Percentiles rank a stretch among this genome's conserved stretches.
These are phyloP conservation scores for Harpagus bidentatus DNA, from an alignment of 2,113 vertebrate species.

Conservation along the genomic window DNA sequence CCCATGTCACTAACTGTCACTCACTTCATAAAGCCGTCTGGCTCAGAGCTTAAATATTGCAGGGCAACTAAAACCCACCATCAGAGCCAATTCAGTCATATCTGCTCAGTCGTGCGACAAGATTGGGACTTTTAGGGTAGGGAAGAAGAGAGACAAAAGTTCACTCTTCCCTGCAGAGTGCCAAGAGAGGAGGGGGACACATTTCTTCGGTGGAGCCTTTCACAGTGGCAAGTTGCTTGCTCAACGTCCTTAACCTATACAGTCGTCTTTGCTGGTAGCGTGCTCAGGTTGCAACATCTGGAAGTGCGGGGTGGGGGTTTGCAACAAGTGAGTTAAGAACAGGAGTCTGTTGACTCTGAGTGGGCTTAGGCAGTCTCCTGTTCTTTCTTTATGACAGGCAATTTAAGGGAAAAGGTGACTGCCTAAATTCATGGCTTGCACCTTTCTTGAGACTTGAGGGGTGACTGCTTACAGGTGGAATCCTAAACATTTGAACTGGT, in stretches of 20 bases:
- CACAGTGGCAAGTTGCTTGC: conserved; percentile 88
- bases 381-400: background rate
- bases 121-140: conserved; percentile 88
- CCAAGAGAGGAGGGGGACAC: conserved; percentile 80
- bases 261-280: conserved; percentile 5
- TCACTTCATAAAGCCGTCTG: conserved; percentile 95
- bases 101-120: conserved; percentile 96
- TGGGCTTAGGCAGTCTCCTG: background rate
- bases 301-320: background rate
- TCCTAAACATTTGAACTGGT: background rate
- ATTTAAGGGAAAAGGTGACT: background rate
- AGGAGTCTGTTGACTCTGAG: background rate
- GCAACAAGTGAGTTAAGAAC: background rate
- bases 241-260: conserved; percentile 61
- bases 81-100: conserved; percentile 95
- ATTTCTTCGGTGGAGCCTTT: conserved; percentile 79
- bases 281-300: background rate
- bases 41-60: conserved; percentile 97
- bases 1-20: conserved; percentile 84
- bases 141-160: conserved; percentile 85
- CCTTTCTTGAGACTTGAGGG: background rate
- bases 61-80: conserved; percentile 94
- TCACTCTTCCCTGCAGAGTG: conserved; percentile 83
- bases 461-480: background rate
- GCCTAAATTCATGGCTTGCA: background rate